Conservation (phyloP, 1,140 invertebrate genomes). For the Pogonomyrmex californicus region DNA sequence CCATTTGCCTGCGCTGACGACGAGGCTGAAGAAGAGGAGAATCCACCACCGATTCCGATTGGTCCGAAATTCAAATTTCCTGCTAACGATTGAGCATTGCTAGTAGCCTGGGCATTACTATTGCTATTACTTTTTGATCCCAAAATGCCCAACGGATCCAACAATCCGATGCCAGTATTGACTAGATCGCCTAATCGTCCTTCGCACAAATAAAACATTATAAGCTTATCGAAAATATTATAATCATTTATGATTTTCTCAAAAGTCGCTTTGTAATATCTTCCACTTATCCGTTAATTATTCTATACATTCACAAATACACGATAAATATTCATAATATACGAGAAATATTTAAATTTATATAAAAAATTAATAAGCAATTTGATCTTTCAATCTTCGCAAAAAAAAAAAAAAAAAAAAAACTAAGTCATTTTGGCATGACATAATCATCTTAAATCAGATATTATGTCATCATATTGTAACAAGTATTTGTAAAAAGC, state of each 20-base stretch:
- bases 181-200: constrained; percentile 43
- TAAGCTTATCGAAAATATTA: neutral
- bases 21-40: constrained; percentile 57
- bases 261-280: neutral
- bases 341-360: neutral
- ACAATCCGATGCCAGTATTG: constrained; percentile 14
- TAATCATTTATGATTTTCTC: neutral
- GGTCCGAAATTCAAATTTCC: constrained; percentile 75
- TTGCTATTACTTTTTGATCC: constrained; percentile 16
- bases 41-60: constrained; percentile 69
- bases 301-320: neutral
- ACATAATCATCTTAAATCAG: neutral
- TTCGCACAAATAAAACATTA: neutral
- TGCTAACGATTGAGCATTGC: constrained; percentile 58
- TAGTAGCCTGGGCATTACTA: constrained; percentile 7
- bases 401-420: neutral
- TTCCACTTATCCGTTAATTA: neutral
- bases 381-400: neutral
- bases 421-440: neutral
- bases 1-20: constrained; percentile 66
- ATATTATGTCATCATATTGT: neutral
- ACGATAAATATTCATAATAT: neutral
- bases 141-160: constrained; percentile 79
- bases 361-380: neutral
- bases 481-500: neutral